Conservation (phyloP, 2,888 invertebrate species). For the Conistra vaccinii region DNA sequence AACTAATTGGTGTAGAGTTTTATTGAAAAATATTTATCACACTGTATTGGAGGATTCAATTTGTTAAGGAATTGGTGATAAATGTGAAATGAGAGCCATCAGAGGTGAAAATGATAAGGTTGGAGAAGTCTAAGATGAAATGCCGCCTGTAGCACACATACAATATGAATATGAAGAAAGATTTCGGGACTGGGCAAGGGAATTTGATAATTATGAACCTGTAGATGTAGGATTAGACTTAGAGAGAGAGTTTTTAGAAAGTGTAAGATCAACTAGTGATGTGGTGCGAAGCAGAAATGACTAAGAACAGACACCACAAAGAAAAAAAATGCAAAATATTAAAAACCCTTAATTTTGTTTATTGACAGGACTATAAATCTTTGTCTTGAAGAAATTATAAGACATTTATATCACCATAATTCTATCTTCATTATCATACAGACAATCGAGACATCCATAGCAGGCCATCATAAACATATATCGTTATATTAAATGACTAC, state of each 20-base stretch:
- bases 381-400: too few relatives aligned
- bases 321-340: neutral
- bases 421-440: neutral
- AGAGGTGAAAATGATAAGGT: constrained; percentile 19
- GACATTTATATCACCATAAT: neutral
- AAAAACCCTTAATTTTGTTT: neutral
- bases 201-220: neutral
- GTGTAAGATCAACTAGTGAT: neutral
- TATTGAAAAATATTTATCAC: constrained; percentile 84
- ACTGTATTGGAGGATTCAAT: constrained; percentile 59
- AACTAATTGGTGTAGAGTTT: constrained; percentile 89
- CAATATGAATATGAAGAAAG: too few relatives aligned
- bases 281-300: neutral
- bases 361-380: neutral
- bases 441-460: neutral
- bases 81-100: constrained; percentile 20
- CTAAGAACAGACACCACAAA: neutral
- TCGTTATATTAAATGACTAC: neutral
- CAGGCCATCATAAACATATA: neutral
- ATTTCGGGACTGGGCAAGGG: neutral
- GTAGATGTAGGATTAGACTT: too few relatives aligned
- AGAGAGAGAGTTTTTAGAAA: neutral
- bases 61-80: constrained; percentile 53
- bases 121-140: neutral
- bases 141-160: neutral